Conservation (phyloP, 2,797 vertebrate species). For the Pseudochirops cupreus region DNA sequence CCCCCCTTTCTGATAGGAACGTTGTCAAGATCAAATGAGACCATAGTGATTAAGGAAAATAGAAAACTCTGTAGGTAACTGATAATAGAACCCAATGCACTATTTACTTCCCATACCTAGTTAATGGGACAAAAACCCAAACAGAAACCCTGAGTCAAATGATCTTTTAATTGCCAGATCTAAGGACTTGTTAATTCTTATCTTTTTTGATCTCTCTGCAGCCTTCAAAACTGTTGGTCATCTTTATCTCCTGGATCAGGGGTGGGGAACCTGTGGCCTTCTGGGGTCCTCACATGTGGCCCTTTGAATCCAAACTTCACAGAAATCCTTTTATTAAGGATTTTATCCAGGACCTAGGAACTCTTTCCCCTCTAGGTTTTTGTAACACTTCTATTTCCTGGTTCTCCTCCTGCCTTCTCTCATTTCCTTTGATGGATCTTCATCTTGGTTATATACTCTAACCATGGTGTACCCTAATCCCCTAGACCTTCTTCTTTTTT, state of each 20-base stretch:
- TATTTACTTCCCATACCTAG: neutral
- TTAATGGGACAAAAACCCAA: neutral
- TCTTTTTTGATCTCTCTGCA: neutral
- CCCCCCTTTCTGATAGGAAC: neutral
- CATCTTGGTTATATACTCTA: neutral
- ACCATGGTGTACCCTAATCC: neutral
- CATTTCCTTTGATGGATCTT: neutral
- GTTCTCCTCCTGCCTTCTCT: neutral
- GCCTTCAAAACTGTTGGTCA: neutral
- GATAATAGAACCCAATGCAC: neutral
- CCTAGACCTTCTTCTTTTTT: neutral
- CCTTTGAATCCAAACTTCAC: too few relatives aligned
- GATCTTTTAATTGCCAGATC: neutral
- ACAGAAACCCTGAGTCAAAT: neutral
- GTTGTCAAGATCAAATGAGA: neutral
- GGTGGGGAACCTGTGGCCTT: too few relatives aligned
- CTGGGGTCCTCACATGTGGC: too few relatives aligned
- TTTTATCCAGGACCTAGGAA: too few relatives aligned
- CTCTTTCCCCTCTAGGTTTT: neutral
- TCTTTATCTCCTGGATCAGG: neutral
- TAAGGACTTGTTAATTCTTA: neutral
- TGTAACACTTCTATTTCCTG: neutral
- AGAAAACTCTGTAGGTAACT: neutral
- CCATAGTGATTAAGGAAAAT: neutral
- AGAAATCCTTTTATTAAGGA: too few relatives aligned